Base-by-base conservation (phyloP, 2,797 vertebrate species). In the Gorsachius magnificus region DNA sequence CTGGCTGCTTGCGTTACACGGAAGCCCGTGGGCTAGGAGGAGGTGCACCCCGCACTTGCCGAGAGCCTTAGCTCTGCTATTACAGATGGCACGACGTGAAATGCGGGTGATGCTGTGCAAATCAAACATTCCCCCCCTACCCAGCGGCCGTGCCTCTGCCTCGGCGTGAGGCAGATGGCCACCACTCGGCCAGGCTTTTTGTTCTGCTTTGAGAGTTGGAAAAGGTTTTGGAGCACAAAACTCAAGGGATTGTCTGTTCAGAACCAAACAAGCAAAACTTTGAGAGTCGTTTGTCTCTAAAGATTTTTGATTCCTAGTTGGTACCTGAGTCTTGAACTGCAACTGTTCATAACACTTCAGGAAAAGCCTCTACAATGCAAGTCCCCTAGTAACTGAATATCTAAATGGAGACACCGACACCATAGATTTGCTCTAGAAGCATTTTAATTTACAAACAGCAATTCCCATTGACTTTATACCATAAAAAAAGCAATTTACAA, bases 401-500 rank as follows among this genome's bases (percentile, higher is more conserved):
- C 28, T 75, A 82, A 93, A 93, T 68, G 41, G 41, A 93, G 89
- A 97, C 95, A 85, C 90, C 5, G 78, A 95, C 86, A 91, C 83
- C 69, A 50, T 0, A 85, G 74, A 43, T 93, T 97, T 98, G 99
- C 99, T 99, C 99, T 99, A 99, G 99, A 99, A 99, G 99, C 99
- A 98, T 99, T 98, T 99, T 99, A 99, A 99, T 99, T 99, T 99
- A 99, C 98, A 99, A 99, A 99, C 99, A 98, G 99, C 99, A 99
- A 99, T 98, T 98, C 99, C 98, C 98, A 99, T 99, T 98, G 98
- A 99, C 99, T 99, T 98, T 99, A 99, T 99, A 99, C 99, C 98
- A 99, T 99, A 99, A 99, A 99, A 98, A 99, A 99, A 98, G 99
- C 99, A 98, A 99, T 99, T 98, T 99, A 99, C 99, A 99, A 99